Percentiles rank a stretch among this genome's conserved stretches.
Conservation (phyloP, 2,113 vertebrate genomes). For the Egretta garzetta region DNA sequence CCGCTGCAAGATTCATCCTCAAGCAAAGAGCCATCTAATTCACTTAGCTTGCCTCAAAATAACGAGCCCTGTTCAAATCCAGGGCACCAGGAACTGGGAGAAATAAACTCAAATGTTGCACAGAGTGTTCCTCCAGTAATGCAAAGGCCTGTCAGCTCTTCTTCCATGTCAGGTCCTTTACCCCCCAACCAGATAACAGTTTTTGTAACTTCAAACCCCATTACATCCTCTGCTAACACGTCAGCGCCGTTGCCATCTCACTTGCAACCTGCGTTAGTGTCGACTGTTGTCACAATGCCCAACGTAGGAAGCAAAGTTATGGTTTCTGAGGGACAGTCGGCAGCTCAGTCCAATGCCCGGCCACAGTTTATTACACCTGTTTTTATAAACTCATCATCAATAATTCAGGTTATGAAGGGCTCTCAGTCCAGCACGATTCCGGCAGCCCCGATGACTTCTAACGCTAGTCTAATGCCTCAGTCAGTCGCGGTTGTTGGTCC, state of each 20-base stretch:
- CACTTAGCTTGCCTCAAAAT: constrained; percentile 68
- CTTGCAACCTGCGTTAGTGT: constrained; percentile 82
- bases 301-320: constrained; percentile 85
- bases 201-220: constrained; percentile 93
- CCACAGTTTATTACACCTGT: constrained; percentile 92
- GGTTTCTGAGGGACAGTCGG: constrained; percentile 82
- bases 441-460: constrained; percentile 74
- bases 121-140: constrained; percentile 82
- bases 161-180: constrained; percentile 78
- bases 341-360: constrained; percentile 74
- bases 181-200: constrained; percentile 93
- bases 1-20: constrained; percentile 67
- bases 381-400: constrained; percentile 90
- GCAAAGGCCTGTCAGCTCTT: constrained; percentile 86
- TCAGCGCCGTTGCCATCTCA: constrained; percentile 80
- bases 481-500: constrained; percentile 86
- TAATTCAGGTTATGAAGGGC: constrained; percentile 92
- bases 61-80: constrained; percentile 68
- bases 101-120: constrained; percentile 75
- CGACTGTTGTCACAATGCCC: constrained; percentile 89
- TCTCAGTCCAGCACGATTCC: constrained; percentile 85
- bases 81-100: constrained; percentile 73
- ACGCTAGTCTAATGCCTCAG: constrained; percentile 76
- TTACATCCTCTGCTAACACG: constrained; percentile 85
- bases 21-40: constrained; percentile 71